Evolutionary conservation across 2,113 vertebrate genomes (phyloP), one percentile per base, ranked within the genome.

Genomic region (Anser cygnoides): DNA sequence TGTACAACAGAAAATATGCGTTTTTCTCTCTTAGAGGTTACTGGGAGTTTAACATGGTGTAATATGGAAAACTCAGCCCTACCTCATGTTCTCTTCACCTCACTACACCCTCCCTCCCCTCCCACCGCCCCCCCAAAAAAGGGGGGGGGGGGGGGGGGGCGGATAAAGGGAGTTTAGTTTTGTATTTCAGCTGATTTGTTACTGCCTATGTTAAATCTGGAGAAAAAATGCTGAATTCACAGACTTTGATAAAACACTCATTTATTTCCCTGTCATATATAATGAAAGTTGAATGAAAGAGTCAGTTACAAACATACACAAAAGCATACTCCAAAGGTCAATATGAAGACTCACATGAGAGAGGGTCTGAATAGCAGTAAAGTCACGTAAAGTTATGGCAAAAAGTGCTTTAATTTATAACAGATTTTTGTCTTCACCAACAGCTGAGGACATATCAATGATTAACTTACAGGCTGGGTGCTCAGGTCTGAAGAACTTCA

Each of bases 391-490:
- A 84, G 23, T 41, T 91, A 65, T 61, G 35, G 57, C 55, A 84
- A 87, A 92, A 87, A 76, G 25, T 46, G 11, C 49, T 94, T 89
- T 94, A 92, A 94, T 95, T 92, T 96, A 49, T 71, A 94, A 89
- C 89, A 97, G 95, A 91, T 89, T 92, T 97, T 91, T 95, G 66
- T 94, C 91, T 95, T 95, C 66, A 91, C 62, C 50, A 91, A 50
- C 93, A 91, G 81, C 84, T 87, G 75, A 93, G 44, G 89, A 89
- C 80, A 85, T 79, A 95, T 75, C 39, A 57, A 77, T 91, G 94
- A 76, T 85, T 91, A 94, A 87, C 71, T 92, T 91, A 49, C 37
- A 78, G 49, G 37, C n/a, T 84, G 70, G 71, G 66, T 91, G 70
- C 81, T 95, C 62, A 54, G 37, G 67, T 90, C 77, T 94, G 62